Conservation (phyloP, 2,888 invertebrate genomes). For the Eupithecia dodoneata region DNA sequence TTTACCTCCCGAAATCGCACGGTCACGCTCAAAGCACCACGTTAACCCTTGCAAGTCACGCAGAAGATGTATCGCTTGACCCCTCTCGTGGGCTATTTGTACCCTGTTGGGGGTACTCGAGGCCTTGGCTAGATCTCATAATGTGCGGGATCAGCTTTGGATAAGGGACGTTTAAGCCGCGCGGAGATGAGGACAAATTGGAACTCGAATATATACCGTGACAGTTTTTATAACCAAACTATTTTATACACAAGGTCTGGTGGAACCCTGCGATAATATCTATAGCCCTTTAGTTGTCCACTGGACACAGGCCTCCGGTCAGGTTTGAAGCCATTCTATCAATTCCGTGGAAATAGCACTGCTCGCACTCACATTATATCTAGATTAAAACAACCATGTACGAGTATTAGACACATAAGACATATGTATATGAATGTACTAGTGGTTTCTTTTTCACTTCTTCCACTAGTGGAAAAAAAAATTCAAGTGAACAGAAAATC, state of each 20-base stretch:
- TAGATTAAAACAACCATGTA: too few relatives aligned
- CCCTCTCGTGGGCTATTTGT: conserved; percentile 26
- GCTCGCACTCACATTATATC: too few relatives aligned
- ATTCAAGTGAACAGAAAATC: too few relatives aligned
- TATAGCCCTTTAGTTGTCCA: too few relatives aligned
- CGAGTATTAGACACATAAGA: too few relatives aligned
- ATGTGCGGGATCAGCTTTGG: neutral
- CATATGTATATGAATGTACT: too few relatives aligned
- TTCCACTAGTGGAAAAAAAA: too few relatives aligned
- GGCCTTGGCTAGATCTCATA: neutral
- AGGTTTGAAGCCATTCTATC: too few relatives aligned
- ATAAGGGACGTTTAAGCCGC: neutral
- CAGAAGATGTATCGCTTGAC: conserved; percentile 29
- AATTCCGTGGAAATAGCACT: too few relatives aligned
- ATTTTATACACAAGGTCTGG: neutral
- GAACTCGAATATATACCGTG: neutral
- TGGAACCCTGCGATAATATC: neutral
- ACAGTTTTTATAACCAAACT: neutral
- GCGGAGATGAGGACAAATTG: neutral
- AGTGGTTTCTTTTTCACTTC: too few relatives aligned
- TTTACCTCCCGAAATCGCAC: neutral
- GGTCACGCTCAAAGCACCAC: conserved; percentile 3
- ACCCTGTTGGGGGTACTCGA: conserved; percentile 2
- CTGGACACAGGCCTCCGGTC: too few relatives aligned
- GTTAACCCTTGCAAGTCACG: conserved; percentile 30